Conservation (phyloP, 2,888 invertebrate species). For the Heliconius ismenius region DNA sequence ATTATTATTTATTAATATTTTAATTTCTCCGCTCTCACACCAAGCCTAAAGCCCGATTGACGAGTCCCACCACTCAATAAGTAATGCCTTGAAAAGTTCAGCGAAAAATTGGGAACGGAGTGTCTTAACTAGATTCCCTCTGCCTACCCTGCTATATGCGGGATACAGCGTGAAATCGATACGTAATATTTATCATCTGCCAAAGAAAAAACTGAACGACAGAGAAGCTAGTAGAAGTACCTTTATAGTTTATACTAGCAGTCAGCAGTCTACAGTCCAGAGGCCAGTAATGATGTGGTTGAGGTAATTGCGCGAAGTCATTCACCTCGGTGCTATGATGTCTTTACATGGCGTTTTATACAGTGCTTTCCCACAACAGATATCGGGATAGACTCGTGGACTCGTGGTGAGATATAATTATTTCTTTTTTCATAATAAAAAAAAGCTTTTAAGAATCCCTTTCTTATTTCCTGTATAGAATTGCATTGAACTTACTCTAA, state of each 20-base stretch:
- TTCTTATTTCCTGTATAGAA: constrained; percentile 1
- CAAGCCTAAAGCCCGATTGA: too few relatives aligned
- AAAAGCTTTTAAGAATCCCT: constrained; percentile 2
- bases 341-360: constrained; percentile 35
- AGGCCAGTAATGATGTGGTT: constrained; percentile 70
- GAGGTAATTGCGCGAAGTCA: constrained; percentile 64
- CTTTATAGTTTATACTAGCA: too few relatives aligned
- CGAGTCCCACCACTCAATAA: too few relatives aligned
- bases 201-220: constrained; percentile 33
- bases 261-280: constrained; percentile 27
- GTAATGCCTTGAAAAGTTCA: too few relatives aligned
- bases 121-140: too few relatives aligned
- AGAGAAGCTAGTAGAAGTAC: constrained; percentile 49
- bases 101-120: too few relatives aligned
- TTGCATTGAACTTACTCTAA: neutral
- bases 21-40: too few relatives aligned
- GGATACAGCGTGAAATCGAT: too few relatives aligned
- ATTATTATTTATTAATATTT: too few relatives aligned
- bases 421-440: neutral
- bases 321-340: constrained; percentile 61
- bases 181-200: neutral
- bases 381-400: neutral
- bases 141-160: too few relatives aligned
- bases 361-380: constrained; percentile 29
- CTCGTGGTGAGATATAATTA: constrained; percentile 8